Percentiles rank a stretch among this genome's conserved stretches.
Conservation (phyloP, 2,888 invertebrate species). For the Cheilosia vulpina region DNA sequence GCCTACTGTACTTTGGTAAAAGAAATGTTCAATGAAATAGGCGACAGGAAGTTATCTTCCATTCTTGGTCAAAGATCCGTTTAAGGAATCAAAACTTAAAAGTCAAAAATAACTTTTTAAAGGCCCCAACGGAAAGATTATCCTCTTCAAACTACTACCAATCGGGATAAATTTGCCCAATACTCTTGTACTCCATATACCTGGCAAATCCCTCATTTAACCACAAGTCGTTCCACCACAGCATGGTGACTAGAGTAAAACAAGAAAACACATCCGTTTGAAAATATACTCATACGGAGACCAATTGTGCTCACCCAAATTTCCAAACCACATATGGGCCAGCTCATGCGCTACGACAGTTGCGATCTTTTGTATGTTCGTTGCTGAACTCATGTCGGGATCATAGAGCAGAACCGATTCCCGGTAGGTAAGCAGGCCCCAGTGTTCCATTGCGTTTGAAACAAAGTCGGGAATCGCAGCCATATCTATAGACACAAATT, state of each 20-base stretch:
- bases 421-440: slow-evolving; percentile 95
- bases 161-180: slow-evolving; percentile 87
- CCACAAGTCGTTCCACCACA: slow-evolving; percentile 97
- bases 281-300: background rate
- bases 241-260: slow-evolving; percentile 90
- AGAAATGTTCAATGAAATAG: too few relatives aligned
- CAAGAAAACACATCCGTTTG: slow-evolving; percentile 1
- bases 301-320: slow-evolving; percentile 86
- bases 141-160: slow-evolving; percentile 85
- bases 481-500: slow-evolving; percentile 79
- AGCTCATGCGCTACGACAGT: slow-evolving; percentile 95
- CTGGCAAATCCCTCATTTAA: slow-evolving; percentile 96
- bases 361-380: slow-evolving; percentile 91
- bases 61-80: too few relatives aligned
- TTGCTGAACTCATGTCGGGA: slow-evolving; percentile 87
- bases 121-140: too few relatives aligned
- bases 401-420: slow-evolving; percentile 93
- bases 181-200: slow-evolving; percentile 93
- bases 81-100: too few relatives aligned
- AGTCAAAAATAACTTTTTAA: too few relatives aligned
- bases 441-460: slow-evolving; percentile 97
- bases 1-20: too few relatives aligned
- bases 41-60: too few relatives aligned
- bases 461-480: slow-evolving; percentile 82
- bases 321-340: slow-evolving; percentile 97